Base-by-base conservation (phyloP, 2,888 invertebrate species). In the Napeogenes inachia region DNA sequence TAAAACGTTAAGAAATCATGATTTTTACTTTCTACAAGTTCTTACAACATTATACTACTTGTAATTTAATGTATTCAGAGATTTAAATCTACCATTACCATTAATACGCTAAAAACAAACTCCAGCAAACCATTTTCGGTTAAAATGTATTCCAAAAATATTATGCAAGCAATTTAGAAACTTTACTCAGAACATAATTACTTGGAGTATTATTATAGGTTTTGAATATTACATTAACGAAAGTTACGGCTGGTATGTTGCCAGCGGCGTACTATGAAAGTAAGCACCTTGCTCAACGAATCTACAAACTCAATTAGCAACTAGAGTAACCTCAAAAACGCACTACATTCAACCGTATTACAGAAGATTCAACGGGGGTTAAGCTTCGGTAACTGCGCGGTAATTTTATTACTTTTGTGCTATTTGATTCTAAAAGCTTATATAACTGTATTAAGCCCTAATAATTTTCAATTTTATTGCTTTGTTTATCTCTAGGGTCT, bases 301-400 rank as follows among this genome's bases (percentile, higher is more conserved):
- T 84, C 73, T 75, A 72, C 79, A 77, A 82, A 84, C 81, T 82
- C 78, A 82, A 85, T 84, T 85, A 81, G 77, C 77, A 81, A 80
- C 66, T 70, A 65, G 64, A 81, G 80, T 75, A 76, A 79, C 75
- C 77, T 73, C 76, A 75, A 74, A 79, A 80, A 81, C 78, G 76
- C 73, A 79, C 75, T 80, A 78, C 75, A 68, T 70, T 66, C 67
- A n/a, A 42, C 56, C 54, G 21, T 33, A 60, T 45, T 46, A 60
- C 21, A 32, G 38, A 54, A 55, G 54, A 33, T 55, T 55, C 45
- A 21, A 13, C 54, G 33, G 10, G 55, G 46, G 32, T 59, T 50
- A 47, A n/a, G 55, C 47, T 46, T 54, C 56, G n/a, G 35, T 53
- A 42, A 54, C 42, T 38, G 38, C 45, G 45, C 59, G 59, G 54